These are phyloP conservation scores for Tangara arthus DNA, from an alignment of 2,797 vertebrate species.

Conservation along the genomic window DNA sequence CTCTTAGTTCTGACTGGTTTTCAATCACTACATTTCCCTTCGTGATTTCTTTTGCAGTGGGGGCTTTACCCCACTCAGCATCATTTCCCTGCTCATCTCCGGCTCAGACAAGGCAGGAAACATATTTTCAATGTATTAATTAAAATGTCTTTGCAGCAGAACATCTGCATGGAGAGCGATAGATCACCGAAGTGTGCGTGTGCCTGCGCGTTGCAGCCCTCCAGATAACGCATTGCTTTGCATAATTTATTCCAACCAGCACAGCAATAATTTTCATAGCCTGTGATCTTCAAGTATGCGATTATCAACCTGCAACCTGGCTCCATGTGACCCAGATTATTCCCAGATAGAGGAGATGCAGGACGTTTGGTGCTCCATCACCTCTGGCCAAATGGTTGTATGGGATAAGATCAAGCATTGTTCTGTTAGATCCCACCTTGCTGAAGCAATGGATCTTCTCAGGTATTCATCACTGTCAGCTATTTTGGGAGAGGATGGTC, in stretches of 20 bases:
- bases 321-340: neutral
- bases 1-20: neutral
- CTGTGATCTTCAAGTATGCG: slow-evolving; percentile 29
- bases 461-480: neutral
- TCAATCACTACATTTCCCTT: neutral
- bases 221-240: slow-evolving; percentile 69
- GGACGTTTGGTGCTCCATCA: neutral
- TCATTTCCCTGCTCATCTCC: slow-evolving; percentile 35
- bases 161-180: slow-evolving; percentile 65
- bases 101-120: slow-evolving; percentile 58
- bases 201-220: neutral
- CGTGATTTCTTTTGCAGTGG: neutral
- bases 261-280: slow-evolving; percentile 55
- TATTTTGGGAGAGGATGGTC: neutral
- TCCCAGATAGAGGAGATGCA: neutral
- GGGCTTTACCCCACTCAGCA: slow-evolving; percentile 19
- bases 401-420: neutral
- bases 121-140: slow-evolving; percentile 67
- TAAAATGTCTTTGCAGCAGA: slow-evolving; percentile 62
- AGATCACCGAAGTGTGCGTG: slow-evolving; percentile 52
- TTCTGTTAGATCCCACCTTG: neutral
- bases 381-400: neutral
- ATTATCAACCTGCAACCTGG: slow-evolving; percentile 4
- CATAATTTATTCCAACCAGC: slow-evolving; percentile 68
- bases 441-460: neutral